Evolutionary conservation across 2,888 invertebrate genomes (phyloP).

Genomic region (Polymixis flavicincta): DNA sequence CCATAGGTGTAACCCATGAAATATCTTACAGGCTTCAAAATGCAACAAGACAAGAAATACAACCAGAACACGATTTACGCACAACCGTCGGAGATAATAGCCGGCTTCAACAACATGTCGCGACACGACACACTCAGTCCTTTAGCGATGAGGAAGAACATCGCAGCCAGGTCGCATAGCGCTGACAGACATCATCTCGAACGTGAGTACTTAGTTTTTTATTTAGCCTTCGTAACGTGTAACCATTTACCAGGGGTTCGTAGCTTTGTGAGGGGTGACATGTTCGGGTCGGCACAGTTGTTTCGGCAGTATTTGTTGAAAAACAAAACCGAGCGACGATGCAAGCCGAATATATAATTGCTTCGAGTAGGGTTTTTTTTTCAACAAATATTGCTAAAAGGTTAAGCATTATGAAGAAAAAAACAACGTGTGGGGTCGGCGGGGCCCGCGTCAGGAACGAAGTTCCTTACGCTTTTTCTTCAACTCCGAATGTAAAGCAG

Average conservation of each 20-base stretch:
- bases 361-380: not conserved
- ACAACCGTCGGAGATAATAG: constrained; percentile 87
- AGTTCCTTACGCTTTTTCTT: too few species aligned
- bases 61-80: constrained; percentile 85
- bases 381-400: not conserved
- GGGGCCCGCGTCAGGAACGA: too few species aligned
- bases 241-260: not conserved
- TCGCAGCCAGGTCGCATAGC: constrained; percentile 91
- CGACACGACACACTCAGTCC: constrained; percentile 84
- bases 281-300: not conserved
- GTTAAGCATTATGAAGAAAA: too few species aligned
- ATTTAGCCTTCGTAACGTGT: not conserved
- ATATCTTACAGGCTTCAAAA: constrained; percentile 78
- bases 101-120: constrained; percentile 76
- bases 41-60: constrained; percentile 85
- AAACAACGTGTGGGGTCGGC: too few species aligned
- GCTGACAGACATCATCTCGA: constrained; percentile 90
- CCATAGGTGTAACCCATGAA: not conserved
- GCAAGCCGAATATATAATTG: too few species aligned
- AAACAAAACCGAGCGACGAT: not conserved
- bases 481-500: too few species aligned
- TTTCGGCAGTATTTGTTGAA: not conserved
- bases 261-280: not conserved
- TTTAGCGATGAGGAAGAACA: constrained; percentile 86
- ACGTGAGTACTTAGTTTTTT: constrained; percentile 80